Conservation (phyloP, 1,140 invertebrate species). For the Anagrus nilaparvatae region DNA sequence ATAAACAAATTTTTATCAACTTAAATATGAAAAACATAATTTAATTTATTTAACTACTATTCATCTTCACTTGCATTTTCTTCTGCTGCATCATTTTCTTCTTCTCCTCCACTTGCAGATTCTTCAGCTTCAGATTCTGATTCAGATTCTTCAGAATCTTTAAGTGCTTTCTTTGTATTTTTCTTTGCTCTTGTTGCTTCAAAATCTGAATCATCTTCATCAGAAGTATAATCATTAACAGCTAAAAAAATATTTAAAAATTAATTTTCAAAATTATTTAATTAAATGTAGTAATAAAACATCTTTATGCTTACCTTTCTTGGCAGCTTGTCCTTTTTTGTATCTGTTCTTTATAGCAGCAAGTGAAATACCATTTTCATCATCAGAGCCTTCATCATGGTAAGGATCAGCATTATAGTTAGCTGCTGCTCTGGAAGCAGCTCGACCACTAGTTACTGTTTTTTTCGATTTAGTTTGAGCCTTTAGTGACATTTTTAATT, state of each 20-base stretch:
- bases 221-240: conserved; percentile 81
- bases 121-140: conserved; percentile 32
- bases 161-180: conserved; percentile 67
- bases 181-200: conserved; percentile 66
- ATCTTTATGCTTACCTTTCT: conserved; percentile 10
- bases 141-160: conserved; percentile 62
- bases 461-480: conserved; percentile 57
- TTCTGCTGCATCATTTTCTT: conserved; percentile 26
- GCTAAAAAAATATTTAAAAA: conserved; percentile 38
- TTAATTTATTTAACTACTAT: conserved; percentile 2
- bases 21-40: too few relatives aligned
- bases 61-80: conserved; percentile 22
- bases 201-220: conserved; percentile 81
- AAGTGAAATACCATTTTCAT: conserved; percentile 83
- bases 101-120: conserved; percentile 30
- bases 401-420: conserved; percentile 39
- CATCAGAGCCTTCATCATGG: conserved; percentile 78
- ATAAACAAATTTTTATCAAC: too few relatives aligned
- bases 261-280: not conserved
- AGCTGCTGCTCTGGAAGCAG: conserved; percentile 48
- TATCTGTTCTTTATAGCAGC: conserved; percentile 92
- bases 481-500: conserved; percentile 74
- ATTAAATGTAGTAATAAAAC: not conserved
- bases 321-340: conserved; percentile 50
- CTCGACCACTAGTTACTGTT: conserved; percentile 48